Evolutionary conservation across 2,888 invertebrate species (phyloP).

Genomic region (Cataglyphis albicans): DNA sequence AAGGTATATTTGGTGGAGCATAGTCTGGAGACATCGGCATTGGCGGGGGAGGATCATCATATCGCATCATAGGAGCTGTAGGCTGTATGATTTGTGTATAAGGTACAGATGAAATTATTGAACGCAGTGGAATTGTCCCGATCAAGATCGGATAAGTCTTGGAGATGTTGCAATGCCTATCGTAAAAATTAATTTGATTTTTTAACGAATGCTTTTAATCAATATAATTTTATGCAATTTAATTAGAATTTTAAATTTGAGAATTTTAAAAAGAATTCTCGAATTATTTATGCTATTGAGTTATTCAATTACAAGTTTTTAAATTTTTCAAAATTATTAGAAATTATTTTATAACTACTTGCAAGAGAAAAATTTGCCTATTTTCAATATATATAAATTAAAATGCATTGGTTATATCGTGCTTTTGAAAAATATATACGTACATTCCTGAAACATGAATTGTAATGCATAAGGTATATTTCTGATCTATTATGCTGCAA

Average conservation of each 20-base stretch:
- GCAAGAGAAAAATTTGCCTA: neutral
- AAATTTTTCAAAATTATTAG: too few species aligned
- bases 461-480: conserved; percentile 54
- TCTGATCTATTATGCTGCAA: conserved; percentile 65
- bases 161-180: conserved; percentile 59
- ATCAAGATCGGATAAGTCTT: conserved; percentile 66
- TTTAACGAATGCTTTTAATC: neutral
- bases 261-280: neutral
- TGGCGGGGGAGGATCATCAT: conserved; percentile 44
- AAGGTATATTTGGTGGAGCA: neutral
- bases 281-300: neutral
- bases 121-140: conserved; percentile 68
- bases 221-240: neutral
- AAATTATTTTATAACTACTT: too few species aligned
- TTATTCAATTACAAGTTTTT: too few species aligned
- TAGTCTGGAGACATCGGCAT: conserved; percentile 20
- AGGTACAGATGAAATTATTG: conserved; percentile 34
- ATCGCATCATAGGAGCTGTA: conserved; percentile 38
- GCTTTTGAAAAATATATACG: conserved; percentile 4
- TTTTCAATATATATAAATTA: neutral
- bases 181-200: neutral
- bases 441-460: conserved; percentile 62
- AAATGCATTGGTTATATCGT: neutral
- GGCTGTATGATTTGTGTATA: conserved; percentile 11
- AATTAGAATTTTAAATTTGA: too few species aligned